Conservation (phyloP, 2,888 invertebrate genomes). For the Matsumyia berberina region DNA sequence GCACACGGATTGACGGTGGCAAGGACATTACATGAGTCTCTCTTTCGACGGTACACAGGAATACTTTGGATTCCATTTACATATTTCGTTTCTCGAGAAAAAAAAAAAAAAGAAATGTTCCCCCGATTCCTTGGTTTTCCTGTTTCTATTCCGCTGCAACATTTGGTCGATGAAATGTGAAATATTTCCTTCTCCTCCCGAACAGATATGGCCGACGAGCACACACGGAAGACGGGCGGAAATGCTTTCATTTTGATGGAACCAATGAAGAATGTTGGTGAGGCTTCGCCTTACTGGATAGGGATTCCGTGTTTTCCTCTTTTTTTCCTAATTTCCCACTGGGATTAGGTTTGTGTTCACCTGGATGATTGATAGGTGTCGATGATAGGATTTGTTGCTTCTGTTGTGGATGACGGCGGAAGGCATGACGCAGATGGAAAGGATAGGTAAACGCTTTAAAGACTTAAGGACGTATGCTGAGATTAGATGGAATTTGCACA, state of each 20-base stretch:
- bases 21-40: conserved; percentile 47
- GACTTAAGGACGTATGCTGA: conserved; percentile 13
- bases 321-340: conserved; percentile 41
- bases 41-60: conserved; percentile 4
- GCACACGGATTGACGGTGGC: conserved; percentile 62
- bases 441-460: conserved; percentile 16
- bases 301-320: neutral
- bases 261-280: conserved; percentile 32
- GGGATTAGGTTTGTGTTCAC: conserved; percentile 59
- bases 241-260: conserved; percentile 54
- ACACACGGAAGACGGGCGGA: conserved; percentile 27
- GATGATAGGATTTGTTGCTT: conserved; percentile 51
- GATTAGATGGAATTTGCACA: neutral
- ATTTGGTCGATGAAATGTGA: conserved; percentile 34
- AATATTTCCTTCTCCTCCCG: conserved; percentile 1
- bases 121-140: conserved; percentile 1
- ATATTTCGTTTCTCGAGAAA: conserved; percentile 20
- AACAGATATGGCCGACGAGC: conserved; percentile 4
- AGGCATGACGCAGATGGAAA: neutral
- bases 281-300: neutral
- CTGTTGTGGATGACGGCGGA: conserved; percentile 5
- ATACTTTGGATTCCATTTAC: conserved; percentile 54
- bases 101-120: too few species aligned
- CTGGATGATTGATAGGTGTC: conserved; percentile 64
- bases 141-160: neutral